phyloP scores from a whole-genome alignment of 2,888 invertebrate genomes.

The Pachymerium ferrugineum region DNA sequence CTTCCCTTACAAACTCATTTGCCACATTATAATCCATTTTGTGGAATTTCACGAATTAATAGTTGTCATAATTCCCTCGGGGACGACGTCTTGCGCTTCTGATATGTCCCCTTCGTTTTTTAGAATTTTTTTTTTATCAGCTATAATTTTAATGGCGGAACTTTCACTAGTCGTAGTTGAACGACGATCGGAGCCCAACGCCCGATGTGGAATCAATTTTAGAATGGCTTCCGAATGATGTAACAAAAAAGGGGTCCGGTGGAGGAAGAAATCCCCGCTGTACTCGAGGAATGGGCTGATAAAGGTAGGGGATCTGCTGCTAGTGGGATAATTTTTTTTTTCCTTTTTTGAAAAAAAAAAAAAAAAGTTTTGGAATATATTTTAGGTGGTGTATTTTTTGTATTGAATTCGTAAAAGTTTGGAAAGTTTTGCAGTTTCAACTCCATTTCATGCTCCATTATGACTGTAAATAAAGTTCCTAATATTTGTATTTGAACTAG shows the following conservation, averaged over 20 bases:
- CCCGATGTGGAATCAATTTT: constrained; percentile 6
- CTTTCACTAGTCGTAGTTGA: background rate
- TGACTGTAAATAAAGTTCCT: too few relatives aligned
- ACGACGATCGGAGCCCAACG: background rate
- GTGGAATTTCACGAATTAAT: background rate
- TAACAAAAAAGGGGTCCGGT: constrained; percentile 2
- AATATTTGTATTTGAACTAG: too few relatives aligned
- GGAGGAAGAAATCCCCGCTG: background rate
- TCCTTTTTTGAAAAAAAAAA: too few relatives aligned
- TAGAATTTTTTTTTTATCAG: constrained; percentile 7
- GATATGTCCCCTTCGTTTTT: background rate
- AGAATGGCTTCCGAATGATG: constrained; percentile 13
- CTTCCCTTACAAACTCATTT: constrained; percentile 3
- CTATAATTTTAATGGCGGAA: constrained; percentile 6
- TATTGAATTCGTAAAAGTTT: background rate
- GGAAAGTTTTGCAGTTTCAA: background rate
- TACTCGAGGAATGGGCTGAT: background rate
- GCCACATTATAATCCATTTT: constrained; percentile 13
- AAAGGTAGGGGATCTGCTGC: too few relatives aligned
- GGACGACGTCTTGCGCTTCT: background rate
- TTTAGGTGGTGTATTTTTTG: too few relatives aligned
- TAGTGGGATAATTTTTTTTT: background rate
- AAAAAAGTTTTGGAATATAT: too few relatives aligned
- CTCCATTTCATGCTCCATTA: too few relatives aligned
- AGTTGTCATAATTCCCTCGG: constrained; percentile 4